Base-by-base conservation (phyloP, 2,888 invertebrate genomes). In the Chrysomela aeneicollis region DNA sequence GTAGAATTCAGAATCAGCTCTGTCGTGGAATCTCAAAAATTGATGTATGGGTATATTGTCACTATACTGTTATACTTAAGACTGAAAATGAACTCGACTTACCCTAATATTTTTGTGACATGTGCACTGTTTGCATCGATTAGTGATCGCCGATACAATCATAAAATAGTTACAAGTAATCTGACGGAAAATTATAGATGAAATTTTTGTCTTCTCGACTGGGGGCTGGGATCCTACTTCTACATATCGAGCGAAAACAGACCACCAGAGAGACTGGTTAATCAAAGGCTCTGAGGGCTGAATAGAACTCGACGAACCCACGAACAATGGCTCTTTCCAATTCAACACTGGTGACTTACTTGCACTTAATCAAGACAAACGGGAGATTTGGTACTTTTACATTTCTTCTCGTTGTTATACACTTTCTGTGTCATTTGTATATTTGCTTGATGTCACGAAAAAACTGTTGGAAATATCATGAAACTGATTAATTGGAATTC, bases 311-410 rank as follows among this genome's bases (percentile, higher is more conserved):
- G 15, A 54, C 54, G 37, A 37, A 54, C 37, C 35, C 37, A 19
- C 19, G 54, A 54, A 54, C 54, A 54, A 54, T 54, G 32, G 54
- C 54, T 37, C 54, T 35, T 37, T 37, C 35, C 18, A 54, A 54
- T 35, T 54, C 54, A 21, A 35, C 37, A 35, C 37, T 54, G 21
- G 54, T 35, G 37, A 32, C 54, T 54, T 32, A 21, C 54, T 54
- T 18, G 37, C 54, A 54, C 54, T 54, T 21, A 54, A 37, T 54
- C 19, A 37, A 37, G 37, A 35, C 21, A 54, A 54, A 54, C 37
- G 35, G 18, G 37, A 37, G 54, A 54, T 54, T 54, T 35, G 21
- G 17, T 54, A 54, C 54, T 54, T 19, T 54, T 54, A 54, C 54
- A 35, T 19, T 54, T 17, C 19, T 54, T 54, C 2, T 17, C 37